A percentile compares a stretch with the other conserved stretches of the same genome.
phyloP scores from a whole-genome alignment of 2,797 vertebrate species.

The Enteromius radiatus region DNA sequence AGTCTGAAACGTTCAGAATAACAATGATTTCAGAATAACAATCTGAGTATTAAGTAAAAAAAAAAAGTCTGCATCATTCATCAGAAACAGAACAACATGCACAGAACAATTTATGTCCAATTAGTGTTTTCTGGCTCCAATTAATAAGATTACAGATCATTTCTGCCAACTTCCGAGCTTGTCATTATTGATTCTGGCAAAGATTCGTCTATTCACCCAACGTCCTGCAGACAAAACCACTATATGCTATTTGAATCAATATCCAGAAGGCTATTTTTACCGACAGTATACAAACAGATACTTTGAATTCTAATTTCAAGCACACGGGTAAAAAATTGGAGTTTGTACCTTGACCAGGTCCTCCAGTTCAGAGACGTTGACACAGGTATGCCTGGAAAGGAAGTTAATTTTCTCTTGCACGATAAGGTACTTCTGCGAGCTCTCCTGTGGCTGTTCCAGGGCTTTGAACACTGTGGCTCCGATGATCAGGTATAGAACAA shows the following conservation, averaged over 20 bases:
- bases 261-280: neutral
- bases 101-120: neutral
- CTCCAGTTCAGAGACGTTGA: constrained; percentile 92
- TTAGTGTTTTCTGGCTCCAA: neutral
- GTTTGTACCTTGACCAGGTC: constrained; percentile 91
- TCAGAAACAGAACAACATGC: constrained; percentile 7
- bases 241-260: constrained; percentile 8
- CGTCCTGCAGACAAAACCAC: neutral
- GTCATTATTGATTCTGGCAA: constrained; percentile 21
- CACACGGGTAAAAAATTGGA: neutral
- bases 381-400: constrained; percentile 88
- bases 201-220: constrained; percentile 12
- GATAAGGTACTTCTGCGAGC: constrained; percentile 89
- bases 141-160: constrained; percentile 6
- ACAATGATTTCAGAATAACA: neutral
- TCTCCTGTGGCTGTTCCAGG: constrained; percentile 94
- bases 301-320: neutral
- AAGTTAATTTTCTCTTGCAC: constrained; percentile 93
- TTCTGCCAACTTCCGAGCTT: constrained; percentile 9
- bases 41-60: neutral
- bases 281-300: neutral
- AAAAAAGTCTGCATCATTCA: neutral
- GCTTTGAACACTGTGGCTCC: constrained; percentile 94
- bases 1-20: neutral
- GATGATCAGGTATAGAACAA: constrained; percentile 93